Evolutionary conservation across 2,113 vertebrate genomes (phyloP).

Genomic region (Menidia beryllina): DNA sequence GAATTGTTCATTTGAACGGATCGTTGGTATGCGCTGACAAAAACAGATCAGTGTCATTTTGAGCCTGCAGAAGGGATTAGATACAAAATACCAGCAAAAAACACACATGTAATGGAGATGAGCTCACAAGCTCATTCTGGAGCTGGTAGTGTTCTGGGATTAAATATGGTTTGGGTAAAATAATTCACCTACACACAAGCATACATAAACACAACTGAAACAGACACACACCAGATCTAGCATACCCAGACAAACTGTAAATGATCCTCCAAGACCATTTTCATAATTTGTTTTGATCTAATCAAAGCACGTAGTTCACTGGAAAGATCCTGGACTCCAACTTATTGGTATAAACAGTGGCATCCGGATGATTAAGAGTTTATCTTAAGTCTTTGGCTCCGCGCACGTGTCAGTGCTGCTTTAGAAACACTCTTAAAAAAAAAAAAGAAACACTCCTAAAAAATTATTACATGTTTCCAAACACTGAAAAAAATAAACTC

Average conservation of each 20-base stretch:
- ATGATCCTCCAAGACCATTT: conserved; percentile 35
- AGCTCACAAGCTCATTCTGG: conserved; percentile 20
- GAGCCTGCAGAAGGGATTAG: conserved; percentile 28
- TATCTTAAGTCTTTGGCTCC: conserved; percentile 9
- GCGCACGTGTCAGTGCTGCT: conserved; percentile 16
- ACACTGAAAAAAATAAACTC: conserved; percentile 3
- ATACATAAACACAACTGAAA: conserved; percentile 19
- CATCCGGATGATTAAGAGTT: conserved; percentile 24
- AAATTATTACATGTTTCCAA: conserved; percentile 30
- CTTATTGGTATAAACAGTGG: conserved; percentile 55
- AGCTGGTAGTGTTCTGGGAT: conserved; percentile 3
- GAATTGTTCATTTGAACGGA: conserved; percentile 43
- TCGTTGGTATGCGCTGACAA: conserved; percentile 37
- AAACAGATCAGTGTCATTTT: too few relatives aligned
- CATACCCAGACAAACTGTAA: neutral
- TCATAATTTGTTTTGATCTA: conserved; percentile 53
- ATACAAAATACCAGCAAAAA: conserved; percentile 35
- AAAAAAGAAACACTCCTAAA: conserved; percentile 13
- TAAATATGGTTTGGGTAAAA: conserved; percentile 5
- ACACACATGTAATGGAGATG: conserved; percentile 31
- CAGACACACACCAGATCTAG: conserved; percentile 20
- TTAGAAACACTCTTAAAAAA: conserved; percentile 27
- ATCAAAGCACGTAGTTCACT: conserved; percentile 49
- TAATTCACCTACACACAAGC: neutral
- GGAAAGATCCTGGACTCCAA: conserved; percentile 42